phyloP scores from a whole-genome alignment of 1,140 invertebrate genomes.

The Neoseiulus cucumeris region DNA sequence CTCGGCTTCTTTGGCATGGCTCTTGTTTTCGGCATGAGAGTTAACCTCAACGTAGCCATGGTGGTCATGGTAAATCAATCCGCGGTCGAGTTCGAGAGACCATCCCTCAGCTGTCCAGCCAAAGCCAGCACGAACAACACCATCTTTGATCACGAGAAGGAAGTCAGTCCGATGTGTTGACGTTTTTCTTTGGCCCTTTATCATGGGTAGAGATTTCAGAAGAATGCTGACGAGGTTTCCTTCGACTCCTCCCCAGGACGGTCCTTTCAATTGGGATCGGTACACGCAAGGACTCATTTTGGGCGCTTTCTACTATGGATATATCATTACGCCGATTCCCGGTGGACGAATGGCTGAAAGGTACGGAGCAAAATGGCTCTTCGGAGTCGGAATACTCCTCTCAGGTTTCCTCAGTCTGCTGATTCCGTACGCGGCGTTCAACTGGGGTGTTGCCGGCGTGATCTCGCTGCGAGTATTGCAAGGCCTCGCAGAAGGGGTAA shows the following conservation, averaged over 20 bases:
- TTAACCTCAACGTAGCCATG: constrained; percentile 13
- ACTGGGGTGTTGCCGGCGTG: neutral
- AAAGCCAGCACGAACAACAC: no score
- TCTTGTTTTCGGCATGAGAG: constrained; percentile 12
- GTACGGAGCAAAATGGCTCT: constrained; percentile 60
- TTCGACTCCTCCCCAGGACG: no score
- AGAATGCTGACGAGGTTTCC: no score
- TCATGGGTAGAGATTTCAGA: no score
- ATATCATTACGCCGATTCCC: constrained; percentile 57
- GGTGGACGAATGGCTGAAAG: constrained; percentile 52
- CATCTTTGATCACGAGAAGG: no score
- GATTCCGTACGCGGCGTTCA: constrained; percentile 39
- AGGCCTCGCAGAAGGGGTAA: neutral
- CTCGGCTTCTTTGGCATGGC: constrained; percentile 13
- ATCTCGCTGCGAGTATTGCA: neutral
- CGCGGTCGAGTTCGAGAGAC: constrained; percentile 35
- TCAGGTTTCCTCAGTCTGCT: constrained; percentile 61
- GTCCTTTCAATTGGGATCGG: constrained; percentile 55
- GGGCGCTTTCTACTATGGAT: constrained; percentile 65
- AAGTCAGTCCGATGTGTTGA: no score
- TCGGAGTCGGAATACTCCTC: constrained; percentile 53
- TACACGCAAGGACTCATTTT: constrained; percentile 55
- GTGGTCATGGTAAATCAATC: constrained; percentile 22
- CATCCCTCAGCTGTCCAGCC: no score
- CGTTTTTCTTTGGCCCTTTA: no score